Percentiles rank a stretch among this genome's conserved stretches.
Conservation (phyloP, 2,888 invertebrate species). For the Sarcophaga variegata region DNA sequence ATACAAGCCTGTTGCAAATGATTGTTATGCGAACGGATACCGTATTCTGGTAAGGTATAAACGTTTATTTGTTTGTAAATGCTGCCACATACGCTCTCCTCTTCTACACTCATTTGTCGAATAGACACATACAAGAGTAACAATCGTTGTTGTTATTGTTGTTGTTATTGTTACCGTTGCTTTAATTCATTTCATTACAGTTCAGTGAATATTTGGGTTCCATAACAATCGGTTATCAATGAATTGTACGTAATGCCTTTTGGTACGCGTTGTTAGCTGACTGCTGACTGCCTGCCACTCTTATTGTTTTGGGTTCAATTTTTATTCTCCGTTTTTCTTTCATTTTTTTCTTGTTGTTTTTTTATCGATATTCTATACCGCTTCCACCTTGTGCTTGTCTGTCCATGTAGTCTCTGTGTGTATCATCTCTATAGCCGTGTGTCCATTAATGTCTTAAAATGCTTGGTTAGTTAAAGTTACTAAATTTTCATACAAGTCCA, state of each 20-base stretch:
- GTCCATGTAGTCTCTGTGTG: neutral
- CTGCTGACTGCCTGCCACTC: slow-evolving; percentile 11
- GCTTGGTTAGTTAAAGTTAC: slow-evolving; percentile 64
- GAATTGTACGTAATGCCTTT: slow-evolving; percentile 77
- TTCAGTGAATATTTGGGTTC: slow-evolving; percentile 80
- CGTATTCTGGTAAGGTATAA: neutral
- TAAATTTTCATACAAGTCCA: slow-evolving; percentile 46
- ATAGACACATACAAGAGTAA: neutral
- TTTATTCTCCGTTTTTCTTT: neutral
- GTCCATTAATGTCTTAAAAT: slow-evolving; percentile 65
- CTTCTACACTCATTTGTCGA: neutral
- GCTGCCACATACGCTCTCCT: neutral
- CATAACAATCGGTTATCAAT: slow-evolving; percentile 79
- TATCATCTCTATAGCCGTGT: slow-evolving; percentile 3
- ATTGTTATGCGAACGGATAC: slow-evolving; percentile 5
- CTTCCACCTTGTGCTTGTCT: neutral
- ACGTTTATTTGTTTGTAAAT: neutral
- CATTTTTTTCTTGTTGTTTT: slow-evolving; percentile 42
- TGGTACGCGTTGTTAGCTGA: slow-evolving; percentile 64
- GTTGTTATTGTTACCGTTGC: slow-evolving; percentile 68
- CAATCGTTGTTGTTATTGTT: neutral
- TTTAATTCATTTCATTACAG: slow-evolving; percentile 80
- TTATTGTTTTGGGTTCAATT: slow-evolving; percentile 13
- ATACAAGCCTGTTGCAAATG: slow-evolving; percentile 39
- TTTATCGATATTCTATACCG: neutral